Percentiles rank a stretch among this genome's conserved stretches.
Evolutionary conservation across 2,113 vertebrate genomes (phyloP).

Genomic region (Sterrhoptilus dennistouni): DNA sequence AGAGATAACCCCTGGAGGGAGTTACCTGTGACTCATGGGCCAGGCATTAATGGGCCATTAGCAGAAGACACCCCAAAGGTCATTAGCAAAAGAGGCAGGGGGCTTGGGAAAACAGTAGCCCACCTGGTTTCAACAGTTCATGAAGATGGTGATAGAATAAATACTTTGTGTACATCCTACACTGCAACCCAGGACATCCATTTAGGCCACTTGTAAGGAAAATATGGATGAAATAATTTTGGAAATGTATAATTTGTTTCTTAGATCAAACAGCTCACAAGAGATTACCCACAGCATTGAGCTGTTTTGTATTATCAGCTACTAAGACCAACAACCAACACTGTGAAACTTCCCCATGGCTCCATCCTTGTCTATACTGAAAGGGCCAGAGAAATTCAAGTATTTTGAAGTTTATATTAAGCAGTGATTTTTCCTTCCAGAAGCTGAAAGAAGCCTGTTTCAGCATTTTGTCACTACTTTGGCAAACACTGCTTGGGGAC

Average conservation of each 20-base stretch:
- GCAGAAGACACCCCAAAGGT: too few species aligned
- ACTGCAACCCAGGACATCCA: too few species aligned
- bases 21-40: too few species aligned
- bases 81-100: too few species aligned
- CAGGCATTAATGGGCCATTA: too few species aligned
- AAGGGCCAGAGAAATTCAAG: background rate
- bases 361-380: background rate
- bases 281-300: background rate
- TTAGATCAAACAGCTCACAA: background rate
- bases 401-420: background rate
- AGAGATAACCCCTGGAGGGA: too few species aligned
- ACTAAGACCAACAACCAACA: rapidly evolving
- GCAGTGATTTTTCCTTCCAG: background rate
- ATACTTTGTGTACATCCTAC: too few species aligned
- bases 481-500: background rate
- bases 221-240: background rate
- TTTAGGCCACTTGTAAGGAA: background rate
- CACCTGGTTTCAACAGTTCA: too few species aligned
- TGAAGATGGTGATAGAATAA: too few species aligned
- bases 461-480: background rate
- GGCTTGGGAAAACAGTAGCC: too few species aligned
- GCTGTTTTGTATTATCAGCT: background rate
- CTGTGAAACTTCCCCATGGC: background rate
- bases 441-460: background rate
- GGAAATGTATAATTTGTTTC: background rate